These are phyloP conservation scores for Limenitis camilla DNA, from an alignment of 2,888 invertebrate genomes.

Conservation along the genomic window DNA sequence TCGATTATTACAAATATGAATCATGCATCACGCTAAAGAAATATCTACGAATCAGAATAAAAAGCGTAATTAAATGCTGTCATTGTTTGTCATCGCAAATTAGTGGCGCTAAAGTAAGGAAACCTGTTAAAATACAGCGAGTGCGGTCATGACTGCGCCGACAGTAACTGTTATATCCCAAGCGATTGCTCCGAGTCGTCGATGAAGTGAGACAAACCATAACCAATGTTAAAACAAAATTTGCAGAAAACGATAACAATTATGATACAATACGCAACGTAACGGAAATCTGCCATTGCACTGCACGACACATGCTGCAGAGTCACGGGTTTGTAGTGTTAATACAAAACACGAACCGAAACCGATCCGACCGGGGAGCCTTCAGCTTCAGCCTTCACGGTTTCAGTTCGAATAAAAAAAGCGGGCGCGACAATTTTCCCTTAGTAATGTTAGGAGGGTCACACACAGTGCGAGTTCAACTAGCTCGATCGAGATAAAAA, in stretches of 20 bases:
- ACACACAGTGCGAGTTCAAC: conserved; percentile 22
- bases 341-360: conserved; percentile 37
- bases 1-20: conserved; percentile 15
- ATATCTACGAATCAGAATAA: conserved; percentile 26
- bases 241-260: conserved; percentile 11
- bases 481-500: conserved; percentile 52
- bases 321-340: conserved; percentile 43
- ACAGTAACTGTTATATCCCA: conserved; percentile 6
- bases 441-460: conserved; percentile 63
- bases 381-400: conserved; percentile 35
- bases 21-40: conserved; percentile 31
- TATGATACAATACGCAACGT: conserved; percentile 28
- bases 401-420: conserved; percentile 39
- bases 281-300: conserved; percentile 38
- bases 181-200: conserved; percentile 9
- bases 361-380: conserved; percentile 27
- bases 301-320: conserved; percentile 51
- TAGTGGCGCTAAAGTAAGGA: conserved; percentile 10
- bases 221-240: conserved; percentile 18
- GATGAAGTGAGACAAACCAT: conserved; percentile 14
- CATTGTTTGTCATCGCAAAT: conserved; percentile 15
- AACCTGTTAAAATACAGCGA: background rate
- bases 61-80: conserved; percentile 20
- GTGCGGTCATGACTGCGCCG: conserved; percentile 2
- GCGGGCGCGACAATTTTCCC: conserved; percentile 67